A percentile compares a stretch with the other conserved stretches of the same genome.
Conservation (phyloP, 2,113 vertebrate species). For the Protomyctophum bolini region DNA sequence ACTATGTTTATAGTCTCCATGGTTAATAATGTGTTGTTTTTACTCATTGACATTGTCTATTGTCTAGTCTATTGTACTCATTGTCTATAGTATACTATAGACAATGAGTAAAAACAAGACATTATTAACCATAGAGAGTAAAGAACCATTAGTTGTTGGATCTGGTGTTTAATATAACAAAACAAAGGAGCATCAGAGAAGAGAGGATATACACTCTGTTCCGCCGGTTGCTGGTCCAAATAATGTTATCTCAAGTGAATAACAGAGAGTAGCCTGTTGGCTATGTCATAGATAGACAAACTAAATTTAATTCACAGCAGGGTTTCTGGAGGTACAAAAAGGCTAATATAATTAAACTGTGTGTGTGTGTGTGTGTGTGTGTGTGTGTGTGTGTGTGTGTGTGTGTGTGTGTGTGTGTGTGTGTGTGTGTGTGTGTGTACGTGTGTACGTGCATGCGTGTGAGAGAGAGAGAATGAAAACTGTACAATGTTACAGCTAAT, state of each 20-base stretch:
- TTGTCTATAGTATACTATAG: too few relatives aligned
- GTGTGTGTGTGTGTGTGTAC: background rate
- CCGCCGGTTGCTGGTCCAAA: conserved; percentile 48
- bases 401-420: background rate
- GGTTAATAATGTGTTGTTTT: too few relatives aligned
- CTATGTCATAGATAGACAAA: conserved; percentile 41
- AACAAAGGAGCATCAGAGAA: conserved; percentile 57
- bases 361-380: conserved; percentile 3
- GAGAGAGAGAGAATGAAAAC: background rate
- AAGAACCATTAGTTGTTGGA: conserved; percentile 48
- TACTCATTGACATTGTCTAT: too few relatives aligned
- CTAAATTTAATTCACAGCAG: conserved; percentile 52
- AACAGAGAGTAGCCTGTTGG: conserved; percentile 53
- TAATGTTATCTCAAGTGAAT: conserved; percentile 60
- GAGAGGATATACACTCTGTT: conserved; percentile 51
- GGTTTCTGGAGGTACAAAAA: conserved; percentile 8
- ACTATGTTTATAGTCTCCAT: too few relatives aligned
- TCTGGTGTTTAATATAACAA: conserved; percentile 60
- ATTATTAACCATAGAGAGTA: conserved; percentile 4
- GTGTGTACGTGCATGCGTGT: background rate
- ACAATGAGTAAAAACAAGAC: too few relatives aligned
- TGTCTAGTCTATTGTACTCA: too few relatives aligned
- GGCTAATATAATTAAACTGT: conserved; percentile 12
- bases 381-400: conserved; percentile 5
- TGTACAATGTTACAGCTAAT: background rate